Evolutionary conservation across 2,888 invertebrate species (phyloP).

Genomic region (Papilio gigon): DNA sequence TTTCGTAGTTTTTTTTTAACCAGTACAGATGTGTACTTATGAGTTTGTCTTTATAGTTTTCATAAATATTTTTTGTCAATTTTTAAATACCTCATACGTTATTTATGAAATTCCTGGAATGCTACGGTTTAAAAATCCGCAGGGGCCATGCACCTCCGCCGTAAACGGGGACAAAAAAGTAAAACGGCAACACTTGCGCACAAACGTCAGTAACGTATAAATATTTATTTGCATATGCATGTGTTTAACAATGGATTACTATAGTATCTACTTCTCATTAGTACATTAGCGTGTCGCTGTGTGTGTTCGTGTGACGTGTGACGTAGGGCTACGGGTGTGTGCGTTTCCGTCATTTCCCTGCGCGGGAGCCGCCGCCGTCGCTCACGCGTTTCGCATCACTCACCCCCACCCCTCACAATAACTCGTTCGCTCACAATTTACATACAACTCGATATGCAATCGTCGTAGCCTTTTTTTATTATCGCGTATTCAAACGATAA

Average conservation of each 20-base stretch:
- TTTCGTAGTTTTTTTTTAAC: neutral
- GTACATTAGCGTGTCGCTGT: slow-evolving; percentile 45
- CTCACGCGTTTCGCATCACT: slow-evolving; percentile 82
- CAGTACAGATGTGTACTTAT: neutral
- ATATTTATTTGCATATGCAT: slow-evolving; percentile 71
- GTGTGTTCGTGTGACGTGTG: slow-evolving; percentile 47
- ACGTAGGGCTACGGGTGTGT: slow-evolving; percentile 50
- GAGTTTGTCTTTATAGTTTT: slow-evolving; percentile 56
- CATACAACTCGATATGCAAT: slow-evolving; percentile 69
- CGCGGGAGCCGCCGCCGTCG: slow-evolving; percentile 77
- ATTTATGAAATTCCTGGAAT: slow-evolving; percentile 42
- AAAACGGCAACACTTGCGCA: slow-evolving; percentile 58
- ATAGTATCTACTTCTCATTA: slow-evolving; percentile 50
- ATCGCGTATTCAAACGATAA: slow-evolving; percentile 63
- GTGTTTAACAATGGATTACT: slow-evolving; percentile 71
- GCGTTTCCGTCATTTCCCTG: slow-evolving; percentile 75
- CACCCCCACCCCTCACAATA: slow-evolving; percentile 73
- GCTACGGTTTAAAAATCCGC: slow-evolving; percentile 33
- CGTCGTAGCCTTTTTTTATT: slow-evolving; percentile 55
- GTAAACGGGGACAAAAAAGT: slow-evolving; percentile 52
- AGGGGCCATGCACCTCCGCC: slow-evolving; percentile 39
- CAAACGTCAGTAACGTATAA: slow-evolving; percentile 59
- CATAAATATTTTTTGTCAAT: slow-evolving; percentile 65
- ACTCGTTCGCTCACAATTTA: slow-evolving; percentile 77
- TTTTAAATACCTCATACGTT: slow-evolving; percentile 48